These are phyloP conservation scores for Drosophila chauvacae DNA, from an alignment of 1,140 invertebrate species.

Conservation along the genomic window DNA sequence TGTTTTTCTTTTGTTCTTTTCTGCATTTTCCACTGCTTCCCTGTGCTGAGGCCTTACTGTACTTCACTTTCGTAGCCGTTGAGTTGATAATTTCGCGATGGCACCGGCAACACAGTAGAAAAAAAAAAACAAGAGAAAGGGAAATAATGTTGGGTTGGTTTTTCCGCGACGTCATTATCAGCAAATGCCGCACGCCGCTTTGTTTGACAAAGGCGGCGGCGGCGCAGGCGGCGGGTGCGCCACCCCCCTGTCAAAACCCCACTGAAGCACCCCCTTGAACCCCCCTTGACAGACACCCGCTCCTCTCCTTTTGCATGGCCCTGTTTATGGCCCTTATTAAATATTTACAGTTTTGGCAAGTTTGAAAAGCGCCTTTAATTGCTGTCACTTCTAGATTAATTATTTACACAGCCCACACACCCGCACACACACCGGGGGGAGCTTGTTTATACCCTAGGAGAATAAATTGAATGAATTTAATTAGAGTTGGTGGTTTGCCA, in stretches of 20 bases:
- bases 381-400: conserved; percentile 78
- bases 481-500: conserved; percentile 26
- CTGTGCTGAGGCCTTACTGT: not conserved
- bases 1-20: too few species aligned
- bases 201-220: conserved; percentile 60
- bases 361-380: conserved; percentile 80
- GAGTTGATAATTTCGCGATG: conserved; percentile 74
- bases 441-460: conserved; percentile 24
- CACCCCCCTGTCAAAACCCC: not conserved
- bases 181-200: conserved; percentile 62
- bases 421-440: not conserved
- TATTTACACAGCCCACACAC: conserved; percentile 60
- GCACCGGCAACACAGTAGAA: conserved; percentile 28
- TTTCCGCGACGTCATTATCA: conserved; percentile 58
- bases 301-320: conserved; percentile 13
- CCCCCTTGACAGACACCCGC: not conserved
- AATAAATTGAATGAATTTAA: conserved; percentile 38
- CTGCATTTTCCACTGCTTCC: not conserved
- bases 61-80: conserved; percentile 32
- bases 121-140: not conserved
- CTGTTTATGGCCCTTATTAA: conserved; percentile 71
- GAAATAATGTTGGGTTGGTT: conserved; percentile 4
- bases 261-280: conserved; percentile 10
- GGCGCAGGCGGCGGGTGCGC: not conserved
- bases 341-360: conserved; percentile 71